Conservation (phyloP, 37 sponge, comb jelly and placozoan species). For the Chondrosia reniformis region DNA sequence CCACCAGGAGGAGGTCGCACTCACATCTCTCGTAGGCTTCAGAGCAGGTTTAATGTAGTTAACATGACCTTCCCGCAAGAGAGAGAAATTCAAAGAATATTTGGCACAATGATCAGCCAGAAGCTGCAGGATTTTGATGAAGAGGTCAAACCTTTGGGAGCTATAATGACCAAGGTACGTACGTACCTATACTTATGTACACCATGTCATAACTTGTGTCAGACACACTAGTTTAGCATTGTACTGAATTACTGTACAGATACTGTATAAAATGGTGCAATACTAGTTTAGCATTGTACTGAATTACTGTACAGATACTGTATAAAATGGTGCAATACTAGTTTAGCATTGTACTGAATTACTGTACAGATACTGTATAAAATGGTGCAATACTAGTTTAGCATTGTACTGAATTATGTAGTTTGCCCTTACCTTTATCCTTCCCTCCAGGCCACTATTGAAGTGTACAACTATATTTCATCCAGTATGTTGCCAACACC, state of each 20-base stretch:
- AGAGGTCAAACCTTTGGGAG: conserved; percentile 95
- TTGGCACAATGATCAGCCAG: conserved; percentile 99
- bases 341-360: too few relatives aligned
- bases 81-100: conserved; percentile 95
- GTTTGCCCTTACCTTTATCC: background rate
- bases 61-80: conserved; percentile 99
- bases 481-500: conserved; percentile 93
- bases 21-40: conserved; percentile 89
- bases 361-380: too few relatives aligned
- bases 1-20: conserved; percentile 99
- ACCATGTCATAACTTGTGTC: too few relatives aligned
- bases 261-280: too few relatives aligned
- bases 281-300: too few relatives aligned
- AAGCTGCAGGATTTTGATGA: conserved; percentile 99
- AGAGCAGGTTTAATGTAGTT: conserved; percentile 92
- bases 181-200: too few relatives aligned
- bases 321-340: too few relatives aligned
- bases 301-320: too few relatives aligned
- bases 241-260: too few relatives aligned
- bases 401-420: background rate
- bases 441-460: conserved; percentile 75
- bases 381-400: too few relatives aligned
- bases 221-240: too few relatives aligned
- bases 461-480: conserved; percentile 80
- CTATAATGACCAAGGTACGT: conserved; percentile 81